Conservation (phyloP, 2,797 vertebrate genomes). For the Hafferia zeledoni region DNA sequence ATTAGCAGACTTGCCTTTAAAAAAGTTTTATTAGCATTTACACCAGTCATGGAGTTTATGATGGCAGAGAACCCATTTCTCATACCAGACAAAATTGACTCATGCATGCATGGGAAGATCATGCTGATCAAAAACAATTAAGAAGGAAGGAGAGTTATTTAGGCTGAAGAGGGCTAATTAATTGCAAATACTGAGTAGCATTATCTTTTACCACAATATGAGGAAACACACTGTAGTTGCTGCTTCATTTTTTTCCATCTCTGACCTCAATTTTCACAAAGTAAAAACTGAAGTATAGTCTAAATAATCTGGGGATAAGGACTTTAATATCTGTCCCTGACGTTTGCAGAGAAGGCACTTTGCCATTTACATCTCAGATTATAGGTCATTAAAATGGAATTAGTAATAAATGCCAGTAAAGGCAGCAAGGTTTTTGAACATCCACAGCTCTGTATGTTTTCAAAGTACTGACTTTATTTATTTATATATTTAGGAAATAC, state of each 20-base stretch:
- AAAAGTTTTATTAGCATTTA: conserved; percentile 14
- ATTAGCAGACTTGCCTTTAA: conserved; percentile 35
- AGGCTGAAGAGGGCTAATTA: conserved; percentile 36
- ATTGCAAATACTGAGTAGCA: neutral
- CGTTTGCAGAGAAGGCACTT: neutral
- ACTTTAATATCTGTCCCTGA: neutral
- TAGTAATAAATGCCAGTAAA: neutral
- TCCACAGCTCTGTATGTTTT: neutral
- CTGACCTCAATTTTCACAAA: neutral
- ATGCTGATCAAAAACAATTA: conserved; percentile 66
- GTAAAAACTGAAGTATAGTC: neutral
- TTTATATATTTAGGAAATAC: neutral
- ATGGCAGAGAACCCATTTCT: conserved; percentile 29
- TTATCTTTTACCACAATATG: neutral
- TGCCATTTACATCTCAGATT: neutral
- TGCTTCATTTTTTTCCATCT: neutral
- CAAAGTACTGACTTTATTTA: neutral
- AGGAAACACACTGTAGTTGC: neutral
- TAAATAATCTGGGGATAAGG: neutral
- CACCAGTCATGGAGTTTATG: neutral
- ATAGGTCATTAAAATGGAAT: neutral
- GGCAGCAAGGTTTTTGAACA: neutral
- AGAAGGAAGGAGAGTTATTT: conserved; percentile 56
- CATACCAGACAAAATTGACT: conserved; percentile 11
- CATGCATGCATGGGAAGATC: conserved; percentile 18